Base-by-base conservation (phyloP, 2,797 vertebrate species). In the Etheostoma nigrum region DNA sequence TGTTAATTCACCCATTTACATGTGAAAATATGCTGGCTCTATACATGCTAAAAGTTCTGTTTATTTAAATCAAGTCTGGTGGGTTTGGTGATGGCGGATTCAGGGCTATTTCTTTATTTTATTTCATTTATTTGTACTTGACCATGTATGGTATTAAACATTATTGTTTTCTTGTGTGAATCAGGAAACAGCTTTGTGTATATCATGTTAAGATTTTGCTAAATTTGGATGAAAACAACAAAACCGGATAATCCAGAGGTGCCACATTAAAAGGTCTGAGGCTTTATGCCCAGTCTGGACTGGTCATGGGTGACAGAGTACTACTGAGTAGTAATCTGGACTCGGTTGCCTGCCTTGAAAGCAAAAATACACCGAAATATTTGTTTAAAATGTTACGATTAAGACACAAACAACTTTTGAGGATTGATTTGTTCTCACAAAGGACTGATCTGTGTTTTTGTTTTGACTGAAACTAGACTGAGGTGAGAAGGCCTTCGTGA, bases 391-490 rank as follows among this genome's bases (percentile, higher is more conserved):
- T n/a, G 8, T 69, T 2, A 40, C 5, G 1, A 6, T 42, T 30
- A n/a, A 19, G 36, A 2, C n/a, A 0, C 4, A 42, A 13, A 21
- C 21, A 48, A 18, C 42, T 54, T 10, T 14, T 30, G 0, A 1
- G 11, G 30, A 18, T 25, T 63, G 6, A 25, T 59, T 62, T 40
- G 10, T 48, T 58, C 19, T 42, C 1, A 10, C 18, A 23, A 16
- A 33, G 6, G 12, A 21, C 49, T 54, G 13, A 45, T 21, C 3
- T 11, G 10, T 12, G 36, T 40, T 9, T 27, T 7, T 63, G 33
- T 64, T 48, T 57, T 55, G 55, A 47, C 27, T 69, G 19, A 65
- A 67, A 52, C 53, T 25, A 67, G 65, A 52, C 64, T 12, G 12
- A 36, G 1, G 1, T 11, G 16, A 23, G 21, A 23, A 23, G 21